Evolutionary conservation across 2,113 vertebrate genomes (phyloP), one percentile per base, ranked within the genome.

Genomic region (Antigone vipio): DNA sequence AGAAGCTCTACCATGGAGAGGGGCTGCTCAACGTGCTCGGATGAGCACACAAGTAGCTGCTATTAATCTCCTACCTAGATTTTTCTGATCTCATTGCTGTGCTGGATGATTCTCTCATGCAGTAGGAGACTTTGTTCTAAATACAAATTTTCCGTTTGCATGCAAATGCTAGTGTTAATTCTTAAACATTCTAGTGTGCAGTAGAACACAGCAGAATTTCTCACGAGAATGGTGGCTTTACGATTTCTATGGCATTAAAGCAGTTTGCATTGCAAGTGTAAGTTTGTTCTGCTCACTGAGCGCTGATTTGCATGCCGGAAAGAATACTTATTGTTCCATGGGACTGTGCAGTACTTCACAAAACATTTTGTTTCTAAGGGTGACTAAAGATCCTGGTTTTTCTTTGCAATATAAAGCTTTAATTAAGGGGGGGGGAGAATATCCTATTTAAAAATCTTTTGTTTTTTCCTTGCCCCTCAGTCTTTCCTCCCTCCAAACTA

Each of bases 241-340:
- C 3, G 40, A 95, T 96, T 96, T 97, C 94, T 96, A 80, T 52
- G 89, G 95, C 95, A 95, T 96, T 95, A 95, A 95, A 97, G 90
- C 77, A 89, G 88, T 96, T 96, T 97, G 91, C 75, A 55, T 84
- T 93, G 95, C 85, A 87, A 93, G 83, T 89, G 62, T 62, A 95
- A 94, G 90, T 90, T 93, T 84, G 79, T 89, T 95, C 89, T 96
- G 92, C 91, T 97, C 59, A 63, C 86, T 66, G 86, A 95, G 88
- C 67, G 35, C 66, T 52, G 80, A 87, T 93, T 72, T 96, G 85
- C 72, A 92, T 71, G 67, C 76, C 50, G 85, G 85, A 94, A 93
- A 90, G 87, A 73, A 93, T 85, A 52, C 15, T 52, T 60, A n/a
- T 35, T 94, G 82, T 93, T 93, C 53, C 22, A 14, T 29, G 68